These are phyloP conservation scores for Idaea aversata DNA, from an alignment of 2,888 invertebrate genomes.

Conservation along the genomic window DNA sequence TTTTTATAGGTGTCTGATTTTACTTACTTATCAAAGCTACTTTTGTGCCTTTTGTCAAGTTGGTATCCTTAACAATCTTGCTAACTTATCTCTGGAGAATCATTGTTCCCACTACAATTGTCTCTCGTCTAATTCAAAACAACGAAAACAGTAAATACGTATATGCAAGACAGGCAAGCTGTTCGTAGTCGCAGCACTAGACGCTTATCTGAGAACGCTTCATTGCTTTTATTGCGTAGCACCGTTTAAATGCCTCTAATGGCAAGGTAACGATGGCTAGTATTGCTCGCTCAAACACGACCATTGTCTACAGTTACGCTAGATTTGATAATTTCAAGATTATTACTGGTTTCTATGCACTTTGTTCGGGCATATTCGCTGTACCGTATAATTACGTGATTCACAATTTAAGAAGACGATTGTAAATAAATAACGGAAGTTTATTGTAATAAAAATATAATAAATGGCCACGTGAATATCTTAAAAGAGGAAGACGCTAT, in stretches of 20 bases:
- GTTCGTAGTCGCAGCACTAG: constrained; percentile 24
- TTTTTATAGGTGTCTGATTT: constrained; percentile 30
- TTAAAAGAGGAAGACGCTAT: constrained; percentile 41
- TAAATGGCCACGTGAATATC: constrained; percentile 12
- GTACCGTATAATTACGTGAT: constrained; percentile 19
- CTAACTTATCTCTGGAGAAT: background rate
- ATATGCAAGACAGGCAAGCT: background rate
- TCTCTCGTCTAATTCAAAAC: background rate
- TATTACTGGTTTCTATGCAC: constrained; percentile 29
- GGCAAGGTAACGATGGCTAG: constrained; percentile 42
- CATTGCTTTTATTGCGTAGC: constrained; percentile 58
- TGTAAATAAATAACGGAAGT: constrained; percentile 12
- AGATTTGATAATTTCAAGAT: constrained; percentile 53
- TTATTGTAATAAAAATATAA: constrained; percentile 11
- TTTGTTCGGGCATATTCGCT: constrained; percentile 18
- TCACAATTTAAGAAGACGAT: constrained; percentile 9
- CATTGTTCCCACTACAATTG: background rate
- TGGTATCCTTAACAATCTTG: constrained; percentile 4
- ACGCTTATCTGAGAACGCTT: constrained; percentile 57
- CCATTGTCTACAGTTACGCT: constrained; percentile 55
- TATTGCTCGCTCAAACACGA: constrained; percentile 37
- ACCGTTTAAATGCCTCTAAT: constrained; percentile 51
- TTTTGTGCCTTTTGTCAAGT: too few relatives aligned
- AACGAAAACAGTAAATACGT: background rate
- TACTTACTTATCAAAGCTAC: too few relatives aligned